phyloP scores from a whole-genome alignment of 2,113 vertebrate genomes.

The Crypturellus undulatus region DNA sequence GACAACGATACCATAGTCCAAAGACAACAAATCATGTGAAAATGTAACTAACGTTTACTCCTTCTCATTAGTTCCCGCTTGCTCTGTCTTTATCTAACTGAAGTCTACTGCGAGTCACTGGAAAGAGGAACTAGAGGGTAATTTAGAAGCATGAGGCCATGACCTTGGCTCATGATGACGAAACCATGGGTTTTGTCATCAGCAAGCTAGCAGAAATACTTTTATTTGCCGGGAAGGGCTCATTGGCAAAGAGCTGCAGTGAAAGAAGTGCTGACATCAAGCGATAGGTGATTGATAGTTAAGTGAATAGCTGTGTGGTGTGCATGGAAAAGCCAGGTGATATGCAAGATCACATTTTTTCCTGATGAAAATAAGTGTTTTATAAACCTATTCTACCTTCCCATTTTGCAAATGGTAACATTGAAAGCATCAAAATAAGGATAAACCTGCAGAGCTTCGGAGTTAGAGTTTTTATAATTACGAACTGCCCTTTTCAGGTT shows the following conservation, averaged over 20 bases:
- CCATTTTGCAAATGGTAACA: background rate
- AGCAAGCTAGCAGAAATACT: background rate
- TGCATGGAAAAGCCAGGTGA: background rate
- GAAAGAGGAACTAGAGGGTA: background rate
- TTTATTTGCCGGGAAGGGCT: background rate
- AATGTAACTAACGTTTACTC: background rate
- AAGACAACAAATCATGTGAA: background rate
- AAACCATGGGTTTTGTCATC: background rate
- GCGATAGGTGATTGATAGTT: fast-evolving
- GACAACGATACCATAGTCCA: background rate
- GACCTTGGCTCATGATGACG: too few species aligned
- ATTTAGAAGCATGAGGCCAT: background rate
- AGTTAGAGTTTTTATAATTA: background rate
- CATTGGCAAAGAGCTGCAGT: background rate
- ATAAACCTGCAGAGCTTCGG: background rate
- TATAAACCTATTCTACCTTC: background rate
- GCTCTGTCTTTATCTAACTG: background rate
- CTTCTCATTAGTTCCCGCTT: background rate
- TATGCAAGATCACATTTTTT: background rate
- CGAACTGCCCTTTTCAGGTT: background rate
- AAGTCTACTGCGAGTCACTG: background rate
- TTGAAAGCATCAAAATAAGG: background rate
- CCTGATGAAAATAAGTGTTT: background rate
- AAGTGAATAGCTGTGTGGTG: background rate
- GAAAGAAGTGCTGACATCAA: background rate